Conservation (phyloP, 1,140 invertebrate species). For the Palaemon carinicauda region DNA sequence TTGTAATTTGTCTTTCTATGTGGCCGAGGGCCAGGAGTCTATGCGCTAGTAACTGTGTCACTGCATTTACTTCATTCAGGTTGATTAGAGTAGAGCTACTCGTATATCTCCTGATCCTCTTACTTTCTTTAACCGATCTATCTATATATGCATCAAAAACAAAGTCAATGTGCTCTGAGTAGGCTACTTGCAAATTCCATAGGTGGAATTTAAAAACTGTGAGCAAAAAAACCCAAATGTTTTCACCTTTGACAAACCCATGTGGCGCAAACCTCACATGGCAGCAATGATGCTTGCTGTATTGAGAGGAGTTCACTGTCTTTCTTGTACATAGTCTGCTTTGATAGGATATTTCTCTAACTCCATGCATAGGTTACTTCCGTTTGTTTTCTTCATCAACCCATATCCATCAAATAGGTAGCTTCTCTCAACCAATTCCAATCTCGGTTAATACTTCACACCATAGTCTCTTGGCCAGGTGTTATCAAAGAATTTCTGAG, state of each 20-base stretch:
- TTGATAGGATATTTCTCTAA: background rate
- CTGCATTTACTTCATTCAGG: slow-evolving; percentile 9
- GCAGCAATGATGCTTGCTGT: background rate
- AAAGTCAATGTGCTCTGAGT: background rate
- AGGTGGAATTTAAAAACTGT: background rate
- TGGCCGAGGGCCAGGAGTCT: background rate
- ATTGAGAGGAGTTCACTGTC: background rate
- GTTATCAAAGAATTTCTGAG: background rate
- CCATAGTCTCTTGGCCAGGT: background rate
- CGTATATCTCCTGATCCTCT: background rate
- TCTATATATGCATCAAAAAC: slow-evolving; percentile 11
- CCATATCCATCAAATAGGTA: slow-evolving; percentile 18
- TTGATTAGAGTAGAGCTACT: background rate
- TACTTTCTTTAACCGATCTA: slow-evolving; percentile 3
- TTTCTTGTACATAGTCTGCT: background rate
- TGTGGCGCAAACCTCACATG: background rate
- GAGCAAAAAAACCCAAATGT: background rate
- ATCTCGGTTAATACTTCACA: background rate
- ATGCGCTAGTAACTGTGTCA: background rate
- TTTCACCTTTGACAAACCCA: background rate
- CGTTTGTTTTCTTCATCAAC: slow-evolving; percentile 12
- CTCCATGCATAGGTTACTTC: slow-evolving; percentile 3
- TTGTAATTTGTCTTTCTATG: background rate
- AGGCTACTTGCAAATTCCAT: background rate
- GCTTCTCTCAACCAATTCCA: background rate